Evolutionary conservation across 2,888 invertebrate genomes (phyloP).

Genomic region (Incurvaria masculella): DNA sequence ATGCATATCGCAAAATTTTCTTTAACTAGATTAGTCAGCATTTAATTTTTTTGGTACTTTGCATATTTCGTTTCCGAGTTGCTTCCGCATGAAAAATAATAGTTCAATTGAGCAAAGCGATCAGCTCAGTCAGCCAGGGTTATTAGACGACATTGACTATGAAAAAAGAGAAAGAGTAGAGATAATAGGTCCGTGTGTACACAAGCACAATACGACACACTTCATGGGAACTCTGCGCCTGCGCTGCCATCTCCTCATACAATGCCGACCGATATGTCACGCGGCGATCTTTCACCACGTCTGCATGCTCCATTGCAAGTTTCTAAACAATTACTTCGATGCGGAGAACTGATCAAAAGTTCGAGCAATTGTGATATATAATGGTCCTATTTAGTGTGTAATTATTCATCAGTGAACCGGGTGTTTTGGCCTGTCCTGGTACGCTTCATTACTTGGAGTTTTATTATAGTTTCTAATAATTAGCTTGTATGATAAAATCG

Average conservation of each 20-base stretch:
- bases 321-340: conserved; percentile 40
- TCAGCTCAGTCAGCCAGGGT: conserved; percentile 27
- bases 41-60: background rate
- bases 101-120: conserved; percentile 17
- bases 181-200: conserved; percentile 48
- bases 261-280: conserved; percentile 39
- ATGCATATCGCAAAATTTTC: too few species aligned
- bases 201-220: conserved; percentile 14
- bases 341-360: too few species aligned
- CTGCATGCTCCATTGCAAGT: conserved; percentile 19
- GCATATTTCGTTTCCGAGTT: background rate
- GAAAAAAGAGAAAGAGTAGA: conserved; percentile 54
- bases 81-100: background rate
- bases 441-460: too few species aligned
- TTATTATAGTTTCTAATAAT: too few species aligned
- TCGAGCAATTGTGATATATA: too few species aligned
- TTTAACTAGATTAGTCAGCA: too few species aligned
- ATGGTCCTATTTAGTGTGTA: too few species aligned
- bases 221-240: conserved; percentile 8
- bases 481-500: too few species aligned
- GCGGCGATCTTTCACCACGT: conserved; percentile 36
- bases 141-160: conserved; percentile 22
- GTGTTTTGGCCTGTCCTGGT: too few species aligned
- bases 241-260: too few species aligned
- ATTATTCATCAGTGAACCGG: too few species aligned